Evolutionary conservation across 2,888 invertebrate genomes (phyloP), one percentile per base, ranked within the genome.

Genomic region (Conistra vaccinii): DNA sequence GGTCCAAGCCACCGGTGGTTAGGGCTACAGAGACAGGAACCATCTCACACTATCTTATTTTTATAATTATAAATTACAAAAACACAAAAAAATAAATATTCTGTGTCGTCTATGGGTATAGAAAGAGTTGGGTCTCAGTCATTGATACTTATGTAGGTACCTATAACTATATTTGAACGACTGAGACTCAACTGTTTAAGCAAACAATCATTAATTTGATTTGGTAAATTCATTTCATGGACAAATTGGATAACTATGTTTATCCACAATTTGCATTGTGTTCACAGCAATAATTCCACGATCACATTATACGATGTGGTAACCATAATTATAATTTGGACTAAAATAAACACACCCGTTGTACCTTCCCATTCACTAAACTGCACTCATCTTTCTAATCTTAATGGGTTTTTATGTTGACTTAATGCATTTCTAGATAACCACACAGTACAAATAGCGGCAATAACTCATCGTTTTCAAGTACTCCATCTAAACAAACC

Each of bases 391-490:
- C 76, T 85, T 60, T 51, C 67, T 74, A 80, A 87, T 89, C 88
- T 80, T 89, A 90, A 92, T 91, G 86, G 88, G 85, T 89, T 90
- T 90, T 90, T 88, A 90, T 90, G 88, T 89, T 79, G 85, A 83
- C 87, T 84, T 92, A 92, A 93, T 92, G 92, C 88, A 86, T 91
- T 91, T 83, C 70, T 79, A 91, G 94, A 94, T 94, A 93, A 92
- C 69, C 84, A 67, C 61, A 69, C 69, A 93, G 94, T 94, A 90
- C 92, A 94, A 91, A 89, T 85, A 82, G 81, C 71, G 57, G 89
- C 81, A 88, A 91, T 93, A 91, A 92, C 92, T 94, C 91, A 94
- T 91, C 77, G 85, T 90, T 90, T 90, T 95, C 93, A 93, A 95
- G 95, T 93, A 89, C 90, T 86, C 76, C 82, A 84, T 86, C 84